Percentiles rank a stretch among this genome's conserved stretches.
Conservation (phyloP, 1,140 invertebrate genomes). For the Drosophila kohkoa region DNA sequence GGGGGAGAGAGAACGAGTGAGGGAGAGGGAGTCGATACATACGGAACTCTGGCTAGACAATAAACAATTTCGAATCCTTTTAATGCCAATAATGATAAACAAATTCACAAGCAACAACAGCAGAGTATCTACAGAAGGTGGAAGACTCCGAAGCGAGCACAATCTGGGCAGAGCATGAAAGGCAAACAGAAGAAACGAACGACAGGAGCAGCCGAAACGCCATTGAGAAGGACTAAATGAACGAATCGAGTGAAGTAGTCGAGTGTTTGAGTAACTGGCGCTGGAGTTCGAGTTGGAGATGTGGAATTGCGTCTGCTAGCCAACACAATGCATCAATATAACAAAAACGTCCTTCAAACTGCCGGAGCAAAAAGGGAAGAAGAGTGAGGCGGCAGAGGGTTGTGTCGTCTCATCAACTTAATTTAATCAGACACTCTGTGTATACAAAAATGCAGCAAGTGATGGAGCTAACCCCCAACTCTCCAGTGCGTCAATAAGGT, state of each 20-base stretch:
- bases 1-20: not conserved
- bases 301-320: conserved; percentile 33
- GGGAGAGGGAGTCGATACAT: too few relatives aligned
- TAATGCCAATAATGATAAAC: conserved; percentile 83
- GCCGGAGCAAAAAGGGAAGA: conserved; percentile 8
- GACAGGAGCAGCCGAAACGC: conserved; percentile 62
- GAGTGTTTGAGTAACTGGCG: conserved; percentile 73
- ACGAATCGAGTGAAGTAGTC: conserved; percentile 70
- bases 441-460: conserved; percentile 75
- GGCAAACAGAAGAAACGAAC: conserved; percentile 58
- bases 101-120: conserved; percentile 60
- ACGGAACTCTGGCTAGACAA: conserved; percentile 66
- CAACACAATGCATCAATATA: conserved; percentile 79
- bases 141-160: conserved; percentile 22
- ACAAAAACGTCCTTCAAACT: conserved; percentile 75
- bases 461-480: conserved; percentile 25
- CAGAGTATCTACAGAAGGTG: conserved; percentile 1
- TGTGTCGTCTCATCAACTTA: conserved; percentile 78
- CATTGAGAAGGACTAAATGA: conserved; percentile 68
- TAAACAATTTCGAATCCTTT: conserved; percentile 83
- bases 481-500: conserved; percentile 20
- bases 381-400: conserved; percentile 2
- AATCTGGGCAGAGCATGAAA: conserved; percentile 58
- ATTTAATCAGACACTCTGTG: conserved; percentile 82
- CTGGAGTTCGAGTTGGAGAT: conserved; percentile 10